Conservation (phyloP, 1,140 invertebrate genomes). For the Platorchestia sp. region DNA sequence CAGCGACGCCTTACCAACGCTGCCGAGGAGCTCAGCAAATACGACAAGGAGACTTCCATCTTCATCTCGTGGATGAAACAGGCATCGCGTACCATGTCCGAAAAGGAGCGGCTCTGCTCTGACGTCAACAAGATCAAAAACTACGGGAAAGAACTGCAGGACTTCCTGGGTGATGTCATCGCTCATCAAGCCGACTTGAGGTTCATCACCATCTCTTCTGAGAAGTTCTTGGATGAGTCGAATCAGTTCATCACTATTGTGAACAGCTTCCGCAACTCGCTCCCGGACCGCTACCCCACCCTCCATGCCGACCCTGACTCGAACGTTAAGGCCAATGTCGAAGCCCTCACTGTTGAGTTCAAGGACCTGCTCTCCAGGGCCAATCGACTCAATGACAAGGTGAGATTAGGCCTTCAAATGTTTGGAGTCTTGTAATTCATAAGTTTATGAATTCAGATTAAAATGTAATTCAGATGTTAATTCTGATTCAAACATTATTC, state of each 20-base stretch:
- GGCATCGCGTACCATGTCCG: conserved; percentile 83
- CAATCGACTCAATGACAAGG: conserved; percentile 82
- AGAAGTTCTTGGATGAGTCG: conserved; percentile 94
- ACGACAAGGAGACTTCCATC: conserved; percentile 76
- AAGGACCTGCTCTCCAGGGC: conserved; percentile 82
- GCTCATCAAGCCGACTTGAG: conserved; percentile 93
- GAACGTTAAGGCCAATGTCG: conserved; percentile 64
- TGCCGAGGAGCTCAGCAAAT: conserved; percentile 89
- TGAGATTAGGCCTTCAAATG: neutral
- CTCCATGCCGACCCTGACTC: conserved; percentile 65
- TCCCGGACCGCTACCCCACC: conserved; percentile 77
- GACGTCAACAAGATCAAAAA: conserved; percentile 82
- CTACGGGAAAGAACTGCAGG: conserved; percentile 82
- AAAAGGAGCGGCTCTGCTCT: conserved; percentile 86
- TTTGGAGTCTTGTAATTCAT: neutral
- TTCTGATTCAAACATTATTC: neutral
- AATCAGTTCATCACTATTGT: conserved; percentile 86
- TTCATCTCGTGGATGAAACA: conserved; percentile 82
- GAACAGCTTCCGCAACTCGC: conserved; percentile 86
- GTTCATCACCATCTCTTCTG: conserved; percentile 94
- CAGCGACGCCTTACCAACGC: conserved; percentile 83
- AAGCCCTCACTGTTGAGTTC: conserved; percentile 70
- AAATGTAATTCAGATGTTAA: neutral
- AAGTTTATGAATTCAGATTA: neutral
- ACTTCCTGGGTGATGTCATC: conserved; percentile 94